phyloP scores from a whole-genome alignment of 2,797 vertebrate genomes.

The Philypnodon macrostomus region DNA sequence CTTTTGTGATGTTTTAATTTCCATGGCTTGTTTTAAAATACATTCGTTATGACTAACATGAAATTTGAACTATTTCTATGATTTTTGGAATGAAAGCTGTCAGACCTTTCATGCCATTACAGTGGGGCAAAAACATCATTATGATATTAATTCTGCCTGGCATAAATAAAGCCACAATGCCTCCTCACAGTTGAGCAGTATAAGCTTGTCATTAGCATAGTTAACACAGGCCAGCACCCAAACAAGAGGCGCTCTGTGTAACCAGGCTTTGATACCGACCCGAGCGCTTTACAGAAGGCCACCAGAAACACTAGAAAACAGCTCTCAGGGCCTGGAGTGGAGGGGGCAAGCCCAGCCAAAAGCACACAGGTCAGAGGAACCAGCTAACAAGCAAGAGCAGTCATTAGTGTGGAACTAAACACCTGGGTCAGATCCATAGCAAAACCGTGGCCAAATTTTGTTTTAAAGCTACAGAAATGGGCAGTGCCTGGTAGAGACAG shows the following conservation, averaged over 20 bases:
- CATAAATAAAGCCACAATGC: conserved; percentile 51
- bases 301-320: conserved; percentile 56
- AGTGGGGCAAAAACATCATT: conserved; percentile 22
- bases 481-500: no score
- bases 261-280: conserved; percentile 64
- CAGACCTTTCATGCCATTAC: no score
- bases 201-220: conserved; percentile 68
- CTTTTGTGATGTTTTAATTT: no score
- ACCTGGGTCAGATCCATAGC: no score
- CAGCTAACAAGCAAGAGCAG: conserved; percentile 12
- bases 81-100: no score
- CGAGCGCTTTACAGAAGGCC: conserved; percentile 62
- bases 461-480: no score
- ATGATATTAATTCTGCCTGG: conserved; percentile 26
- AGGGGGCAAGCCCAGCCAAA: conserved; percentile 42
- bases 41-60: no score
- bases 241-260: conserved; percentile 71
- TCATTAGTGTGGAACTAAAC: no score
- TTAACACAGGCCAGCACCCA: conserved; percentile 60
- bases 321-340: conserved; percentile 56
- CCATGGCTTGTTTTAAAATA: no score
- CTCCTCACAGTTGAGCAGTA: conserved; percentile 53
- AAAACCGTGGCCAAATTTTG: no score
- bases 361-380: conserved; percentile 31
- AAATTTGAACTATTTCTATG: no score